Base-by-base conservation (phyloP, 2,113 vertebrate species). In the Myrmecobius fasciatus region DNA sequence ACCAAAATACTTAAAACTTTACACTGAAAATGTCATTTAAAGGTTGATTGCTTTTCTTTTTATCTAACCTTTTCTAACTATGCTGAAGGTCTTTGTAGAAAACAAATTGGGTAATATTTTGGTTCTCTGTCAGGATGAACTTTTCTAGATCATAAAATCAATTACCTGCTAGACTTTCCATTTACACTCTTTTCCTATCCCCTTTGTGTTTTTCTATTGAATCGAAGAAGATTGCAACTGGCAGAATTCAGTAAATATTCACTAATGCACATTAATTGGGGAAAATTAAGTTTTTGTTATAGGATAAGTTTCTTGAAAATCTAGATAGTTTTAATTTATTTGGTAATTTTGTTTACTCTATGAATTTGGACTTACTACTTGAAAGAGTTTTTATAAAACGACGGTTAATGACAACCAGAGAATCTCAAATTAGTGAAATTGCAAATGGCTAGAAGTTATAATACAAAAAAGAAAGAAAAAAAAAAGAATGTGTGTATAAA, bases 201-300 rank as follows among this genome's bases (percentile, higher is more conserved):
- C 52, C 10, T 91, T 67, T 14, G 60, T 31, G 3, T 67, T 67
- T 67, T 67, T 56, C 92, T 94, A 52, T 88, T 93, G 47, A 97
- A 92, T 26, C 28, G 5, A 31, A 48, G 47, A 75, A 51, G 94
- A 26, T 89, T 90, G 89, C 20, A 94, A 43, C 48, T 52, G 52
- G n/a, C 51, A 75, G 75, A 92, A 88, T 54, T 53, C 6, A 92
- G 20, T 31, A 89, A 91, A 94, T 53, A 7, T 52, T 56, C 52
- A 89, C 25, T 90, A 91, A 60, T 93, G 91, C 46, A 89, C 91
- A 92, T n/a, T 92, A 93, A 91, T 53, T 91, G 43, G 83, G 92
- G 25, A 83, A 94, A 90, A 52, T 75, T 94, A 94, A 91, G 43
- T n/a, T 93, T 92, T 92, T 93, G 51, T 95, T 92, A 93, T n/a